Conservation (phyloP, 2,888 invertebrate species). For the Dynastes hyllus region DNA sequence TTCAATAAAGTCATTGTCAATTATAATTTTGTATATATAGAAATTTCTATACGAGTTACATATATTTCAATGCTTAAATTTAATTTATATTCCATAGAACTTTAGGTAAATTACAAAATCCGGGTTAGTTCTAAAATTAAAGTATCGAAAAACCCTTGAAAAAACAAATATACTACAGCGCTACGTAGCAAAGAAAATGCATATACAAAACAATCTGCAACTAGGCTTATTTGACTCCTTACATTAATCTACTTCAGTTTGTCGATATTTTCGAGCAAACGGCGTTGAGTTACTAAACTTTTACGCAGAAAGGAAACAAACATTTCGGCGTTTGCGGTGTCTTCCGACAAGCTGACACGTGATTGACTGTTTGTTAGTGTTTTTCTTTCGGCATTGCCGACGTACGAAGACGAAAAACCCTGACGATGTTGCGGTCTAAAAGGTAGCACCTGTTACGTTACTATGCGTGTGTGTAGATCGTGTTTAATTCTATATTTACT, state of each 20-base stretch:
- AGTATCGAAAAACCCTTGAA: too few species aligned
- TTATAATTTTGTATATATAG: too few species aligned
- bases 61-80: too few species aligned
- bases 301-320: constrained; percentile 9
- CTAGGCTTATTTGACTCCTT: too few species aligned
- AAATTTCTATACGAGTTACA: too few species aligned
- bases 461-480: background rate
- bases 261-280: background rate
- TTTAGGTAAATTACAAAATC: too few species aligned
- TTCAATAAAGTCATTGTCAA: too few species aligned
- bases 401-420: background rate
- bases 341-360: constrained; percentile 8
- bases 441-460: constrained; percentile 10
- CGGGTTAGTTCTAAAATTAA: too few species aligned
- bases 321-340: background rate
- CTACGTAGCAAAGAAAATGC: too few species aligned
- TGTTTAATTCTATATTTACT: background rate
- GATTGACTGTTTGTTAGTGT: constrained; percentile 16
- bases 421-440: background rate
- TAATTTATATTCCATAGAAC: background rate
- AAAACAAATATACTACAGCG: too few species aligned
- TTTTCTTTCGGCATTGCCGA: constrained; percentile 3
- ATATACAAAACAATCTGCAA: too few species aligned
- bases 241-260: too few species aligned
- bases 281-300: constrained; percentile 10